A percentile compares a stretch with the other conserved stretches of the same genome.
Conservation (phyloP, 2,797 vertebrate genomes). For the Melanotaenia nigrans region DNA sequence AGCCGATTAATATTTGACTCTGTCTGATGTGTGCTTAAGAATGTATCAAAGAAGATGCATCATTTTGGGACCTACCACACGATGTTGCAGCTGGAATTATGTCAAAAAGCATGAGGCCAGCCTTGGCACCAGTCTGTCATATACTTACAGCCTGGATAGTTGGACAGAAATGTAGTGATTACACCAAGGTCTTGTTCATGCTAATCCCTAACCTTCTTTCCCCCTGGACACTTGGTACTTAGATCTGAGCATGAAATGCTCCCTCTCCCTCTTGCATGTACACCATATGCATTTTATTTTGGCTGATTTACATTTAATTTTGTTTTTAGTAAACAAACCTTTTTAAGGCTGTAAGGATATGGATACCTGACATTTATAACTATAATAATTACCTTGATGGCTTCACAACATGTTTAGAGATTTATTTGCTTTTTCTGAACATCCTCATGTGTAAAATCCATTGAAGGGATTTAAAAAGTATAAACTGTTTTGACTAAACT, state of each 20-base stretch:
- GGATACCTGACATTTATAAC: not conserved
- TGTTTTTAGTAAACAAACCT: conserved; percentile 2
- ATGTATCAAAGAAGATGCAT: conserved; percentile 78
- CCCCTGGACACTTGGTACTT: conserved; percentile 46
- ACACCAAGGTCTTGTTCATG: conserved; percentile 60
- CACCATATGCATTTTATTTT: not conserved
- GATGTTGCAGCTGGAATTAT: conserved; percentile 65
- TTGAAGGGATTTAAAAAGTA: not conserved
- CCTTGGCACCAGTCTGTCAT: conserved; percentile 64
- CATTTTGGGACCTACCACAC: conserved; percentile 65
- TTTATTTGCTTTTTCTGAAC: not conserved
- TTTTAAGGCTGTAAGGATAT: not conserved
- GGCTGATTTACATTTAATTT: not conserved
- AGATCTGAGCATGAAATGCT: conserved; percentile 28
- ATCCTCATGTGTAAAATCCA: not conserved
- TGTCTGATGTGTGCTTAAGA: conserved; percentile 81
- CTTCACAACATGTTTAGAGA: not conserved
- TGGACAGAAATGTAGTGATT: conserved; percentile 56
- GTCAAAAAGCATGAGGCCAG: conserved; percentile 69
- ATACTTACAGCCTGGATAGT: conserved; percentile 51
- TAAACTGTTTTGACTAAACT: too few species aligned
- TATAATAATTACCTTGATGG: not conserved
- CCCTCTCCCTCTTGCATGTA: conserved; percentile 9
- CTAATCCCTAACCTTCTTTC: conserved; percentile 74
- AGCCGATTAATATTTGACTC: conserved; percentile 79